Percentiles rank a stretch among this genome's conserved stretches.
phyloP scores from a whole-genome alignment of 2,888 invertebrate species.

The Euphydryas editha region DNA sequence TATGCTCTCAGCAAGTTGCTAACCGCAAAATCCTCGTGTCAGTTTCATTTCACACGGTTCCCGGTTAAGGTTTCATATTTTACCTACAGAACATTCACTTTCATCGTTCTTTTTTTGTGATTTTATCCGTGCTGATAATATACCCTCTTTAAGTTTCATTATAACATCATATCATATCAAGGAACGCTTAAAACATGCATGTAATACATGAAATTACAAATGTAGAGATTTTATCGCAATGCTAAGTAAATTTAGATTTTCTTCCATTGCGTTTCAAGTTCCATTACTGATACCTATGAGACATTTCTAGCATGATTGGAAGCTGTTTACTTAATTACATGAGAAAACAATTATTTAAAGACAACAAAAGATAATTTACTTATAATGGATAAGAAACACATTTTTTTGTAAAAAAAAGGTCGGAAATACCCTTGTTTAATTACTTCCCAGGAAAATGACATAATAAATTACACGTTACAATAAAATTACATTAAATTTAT shows the following conservation, averaged over 20 bases:
- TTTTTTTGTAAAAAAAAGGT: conserved; percentile 65
- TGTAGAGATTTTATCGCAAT: not conserved
- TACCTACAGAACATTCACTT: conserved; percentile 66
- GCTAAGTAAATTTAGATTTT: not conserved
- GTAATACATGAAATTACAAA: not conserved
- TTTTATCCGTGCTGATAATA: not conserved
- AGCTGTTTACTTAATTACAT: conserved; percentile 56
- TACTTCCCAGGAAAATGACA: conserved; percentile 66
- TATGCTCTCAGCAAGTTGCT: conserved; percentile 44
- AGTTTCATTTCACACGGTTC: conserved; percentile 60
- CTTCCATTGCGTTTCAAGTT: not conserved
- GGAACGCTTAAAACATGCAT: not conserved
- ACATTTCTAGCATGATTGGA: conserved; percentile 55
- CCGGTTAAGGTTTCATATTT: conserved; percentile 62
- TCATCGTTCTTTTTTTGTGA: conserved; percentile 56
- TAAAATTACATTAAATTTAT: conserved; percentile 64
- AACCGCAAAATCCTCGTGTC: conserved; percentile 66
- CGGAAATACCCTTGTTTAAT: conserved; percentile 76
- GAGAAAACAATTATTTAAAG: conserved; percentile 62
- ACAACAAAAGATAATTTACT: conserved; percentile 66
- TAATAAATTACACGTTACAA: conserved; percentile 57
- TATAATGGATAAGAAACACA: conserved; percentile 45
- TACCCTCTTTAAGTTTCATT: not conserved
- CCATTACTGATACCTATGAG: conserved; percentile 32
- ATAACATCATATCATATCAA: not conserved